Evolutionary conservation across 2,113 vertebrate genomes (phyloP), one percentile per base, ranked within the genome.

Genomic region (Triplophysa tibetana): DNA sequence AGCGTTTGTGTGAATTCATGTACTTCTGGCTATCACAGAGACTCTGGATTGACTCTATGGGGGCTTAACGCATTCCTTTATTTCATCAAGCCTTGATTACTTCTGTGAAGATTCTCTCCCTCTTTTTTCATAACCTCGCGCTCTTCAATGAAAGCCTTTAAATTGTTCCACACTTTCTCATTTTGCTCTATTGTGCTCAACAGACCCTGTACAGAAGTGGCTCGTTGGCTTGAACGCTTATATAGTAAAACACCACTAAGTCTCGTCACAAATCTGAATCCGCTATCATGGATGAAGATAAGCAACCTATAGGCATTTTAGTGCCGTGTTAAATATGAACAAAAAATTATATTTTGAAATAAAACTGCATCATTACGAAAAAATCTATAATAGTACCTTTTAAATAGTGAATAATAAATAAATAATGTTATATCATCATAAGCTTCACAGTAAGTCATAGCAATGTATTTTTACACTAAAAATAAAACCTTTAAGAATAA

Each of bases 81-180:
- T 92, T 92, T 91, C 89, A 92, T 91, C 91, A 91, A 88, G 88
- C 85, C 89, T 93, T 92, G 90, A 93, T 93, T 93, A 93, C 88
- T 91, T 90, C 82, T 89, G 83, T 86, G 87, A 86, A 91, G 89
- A 91, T 91, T 90, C 88, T 82, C 86, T 82, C 85, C 86, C 63
- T 70, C 84, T 66, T 83, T 84, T n/a, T 82, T 24, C 87, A 92
- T 92, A 92, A 93, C 87, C 90, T 83, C 79, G 87, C 85, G 88
- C 88, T 89, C 88, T 75, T 79, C 83, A 92, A 91, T 92, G 90
- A 91, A 90, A 85, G 85, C 85, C 83, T 87, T 87, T 87, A 87
- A 83, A 80, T 84, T 82, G 52, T 77, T 79, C 43, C 24, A 56
- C 24, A n/a, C 77, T 74, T 65, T 70, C 62, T 80, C 64, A 69